Evolutionary conservation across 2,113 vertebrate species (phyloP).

Genomic region (Ranitomeya variabilis): DNA sequence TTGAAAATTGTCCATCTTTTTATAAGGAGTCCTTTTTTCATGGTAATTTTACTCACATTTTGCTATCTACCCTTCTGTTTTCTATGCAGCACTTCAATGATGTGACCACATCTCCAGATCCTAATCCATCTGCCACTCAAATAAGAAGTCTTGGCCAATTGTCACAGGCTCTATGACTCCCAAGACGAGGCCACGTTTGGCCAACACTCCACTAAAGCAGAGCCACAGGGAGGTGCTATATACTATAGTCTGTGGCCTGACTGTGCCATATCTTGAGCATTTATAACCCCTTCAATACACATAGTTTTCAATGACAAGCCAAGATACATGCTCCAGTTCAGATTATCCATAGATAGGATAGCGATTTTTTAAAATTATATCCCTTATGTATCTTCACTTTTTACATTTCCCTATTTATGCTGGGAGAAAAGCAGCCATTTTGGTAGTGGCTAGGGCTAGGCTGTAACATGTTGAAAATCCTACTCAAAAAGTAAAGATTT

Average conservation of each 20-base stretch:
- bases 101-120: conserved; percentile 1
- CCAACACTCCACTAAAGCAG: conserved; percentile 9
- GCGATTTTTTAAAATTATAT: neutral
- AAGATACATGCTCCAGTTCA: neutral
- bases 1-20: no score
- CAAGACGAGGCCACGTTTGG: neutral
- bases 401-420: neutral
- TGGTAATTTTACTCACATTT: neutral
- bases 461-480: no score
- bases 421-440: no score
- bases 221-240: conserved; percentile 12
- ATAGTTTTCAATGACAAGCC: neutral
- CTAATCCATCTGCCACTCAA: neutral
- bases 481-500: neutral
- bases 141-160: neutral
- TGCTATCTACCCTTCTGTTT: no score
- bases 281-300: neutral
- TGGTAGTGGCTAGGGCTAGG: no score
- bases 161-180: neutral
- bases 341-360: neutral
- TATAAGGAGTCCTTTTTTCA: no score
- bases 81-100: conserved; percentile 31
- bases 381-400: neutral
- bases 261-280: neutral
- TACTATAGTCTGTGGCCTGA: neutral